Conservation (phyloP, 2,797 vertebrate species). For the Telmatherina bonti region DNA sequence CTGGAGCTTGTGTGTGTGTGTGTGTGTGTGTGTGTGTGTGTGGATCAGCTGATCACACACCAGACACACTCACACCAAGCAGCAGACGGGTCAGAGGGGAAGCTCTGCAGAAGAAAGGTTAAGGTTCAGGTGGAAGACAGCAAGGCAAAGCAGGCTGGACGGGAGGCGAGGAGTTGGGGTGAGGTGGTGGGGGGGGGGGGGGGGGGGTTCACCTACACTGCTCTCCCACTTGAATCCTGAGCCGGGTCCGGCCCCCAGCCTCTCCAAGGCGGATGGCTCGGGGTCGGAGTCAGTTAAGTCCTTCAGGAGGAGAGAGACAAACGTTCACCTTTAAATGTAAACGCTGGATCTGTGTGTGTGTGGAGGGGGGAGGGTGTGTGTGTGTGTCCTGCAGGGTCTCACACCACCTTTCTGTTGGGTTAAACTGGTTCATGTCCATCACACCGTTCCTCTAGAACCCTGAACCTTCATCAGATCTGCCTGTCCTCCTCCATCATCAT, state of each 20-base stretch:
- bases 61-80: conserved; percentile 47
- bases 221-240: conserved; percentile 97
- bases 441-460: no score
- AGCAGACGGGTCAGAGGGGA: conserved; percentile 68
- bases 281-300: conserved; percentile 96
- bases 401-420: neutral
- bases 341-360: conserved; percentile 29
- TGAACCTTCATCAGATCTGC: no score
- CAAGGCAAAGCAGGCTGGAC: conserved; percentile 68
- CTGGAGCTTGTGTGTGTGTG: no score
- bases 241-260: conserved; percentile 91
- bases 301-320: conserved; percentile 84
- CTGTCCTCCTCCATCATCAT: no score
- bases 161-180: conserved; percentile 27
- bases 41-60: no score
- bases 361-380: neutral
- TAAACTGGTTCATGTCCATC: no score
- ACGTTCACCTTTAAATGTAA: conserved; percentile 74
- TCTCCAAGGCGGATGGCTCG: conserved; percentile 94
- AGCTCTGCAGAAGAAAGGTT: conserved; percentile 65
- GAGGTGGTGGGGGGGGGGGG: conserved; percentile 56
- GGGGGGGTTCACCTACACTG: conserved; percentile 89
- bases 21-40: no score
- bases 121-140: conserved; percentile 65
- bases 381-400: no score